Conservation (phyloP, 2,888 invertebrate species). For the Myopa tessellatipennis region DNA sequence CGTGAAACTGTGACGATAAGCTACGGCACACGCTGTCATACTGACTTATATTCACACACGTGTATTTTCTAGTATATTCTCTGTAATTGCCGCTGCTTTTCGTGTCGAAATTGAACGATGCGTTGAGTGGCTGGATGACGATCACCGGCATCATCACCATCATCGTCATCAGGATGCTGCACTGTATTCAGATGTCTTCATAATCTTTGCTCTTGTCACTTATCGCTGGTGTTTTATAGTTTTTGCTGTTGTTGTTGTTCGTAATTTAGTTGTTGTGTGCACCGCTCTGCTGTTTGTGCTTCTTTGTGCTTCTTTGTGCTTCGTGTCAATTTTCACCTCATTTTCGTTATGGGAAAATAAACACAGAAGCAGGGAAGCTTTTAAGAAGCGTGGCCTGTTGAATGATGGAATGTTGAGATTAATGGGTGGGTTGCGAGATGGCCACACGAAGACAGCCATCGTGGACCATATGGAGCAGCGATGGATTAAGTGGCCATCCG, state of each 20-base stretch:
- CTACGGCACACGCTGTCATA: not conserved
- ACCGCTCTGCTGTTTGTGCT: not conserved
- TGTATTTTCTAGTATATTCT: not conserved
- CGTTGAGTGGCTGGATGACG: conserved; percentile 14
- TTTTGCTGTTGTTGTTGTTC: conserved; percentile 12
- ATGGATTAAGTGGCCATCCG: no score
- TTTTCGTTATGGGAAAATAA: conserved; percentile 27
- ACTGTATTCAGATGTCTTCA: not conserved
- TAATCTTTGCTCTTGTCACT: conserved; percentile 14
- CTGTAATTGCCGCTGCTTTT: not conserved
- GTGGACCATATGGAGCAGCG: no score
- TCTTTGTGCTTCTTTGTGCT: conserved; percentile 15
- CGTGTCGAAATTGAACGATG: conserved; percentile 12
- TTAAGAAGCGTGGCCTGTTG: not conserved
- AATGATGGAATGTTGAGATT: not conserved
- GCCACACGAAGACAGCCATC: no score
- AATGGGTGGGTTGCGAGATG: no score
- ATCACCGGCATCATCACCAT: not conserved
- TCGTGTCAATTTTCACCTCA: conserved; percentile 35
- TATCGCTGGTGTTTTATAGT: not conserved
- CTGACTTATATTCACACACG: not conserved
- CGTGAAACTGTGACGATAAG: not conserved
- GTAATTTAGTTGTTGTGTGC: not conserved
- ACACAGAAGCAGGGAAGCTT: not conserved
- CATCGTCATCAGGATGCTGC: not conserved